phyloP scores from a whole-genome alignment of 2,113 vertebrate genomes.

The Scytalopus superciliaris region DNA sequence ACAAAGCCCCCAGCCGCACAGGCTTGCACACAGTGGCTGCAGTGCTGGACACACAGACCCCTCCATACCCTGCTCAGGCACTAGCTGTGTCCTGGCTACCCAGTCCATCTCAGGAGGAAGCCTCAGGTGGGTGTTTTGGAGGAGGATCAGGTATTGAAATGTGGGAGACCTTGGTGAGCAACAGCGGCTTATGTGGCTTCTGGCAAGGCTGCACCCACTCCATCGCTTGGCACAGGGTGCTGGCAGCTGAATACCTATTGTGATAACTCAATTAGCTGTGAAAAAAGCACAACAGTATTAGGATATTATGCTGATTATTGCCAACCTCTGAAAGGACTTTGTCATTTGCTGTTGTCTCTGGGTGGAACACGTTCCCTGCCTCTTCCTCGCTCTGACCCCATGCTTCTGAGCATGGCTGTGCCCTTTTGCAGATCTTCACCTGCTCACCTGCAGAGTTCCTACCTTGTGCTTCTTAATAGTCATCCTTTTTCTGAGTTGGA shows the following conservation, averaged over 20 bases:
- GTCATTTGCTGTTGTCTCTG: neutral
- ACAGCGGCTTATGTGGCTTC: neutral
- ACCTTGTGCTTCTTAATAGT: neutral
- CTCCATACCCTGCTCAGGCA: neutral
- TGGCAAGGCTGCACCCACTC: neutral
- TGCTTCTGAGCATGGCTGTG: accelerated
- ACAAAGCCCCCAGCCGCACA: neutral
- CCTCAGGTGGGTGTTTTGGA: neutral
- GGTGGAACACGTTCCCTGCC: neutral
- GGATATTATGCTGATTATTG: neutral
- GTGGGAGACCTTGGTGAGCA: neutral
- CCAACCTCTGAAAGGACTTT: neutral
- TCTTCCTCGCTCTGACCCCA: neutral
- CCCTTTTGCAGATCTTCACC: neutral
- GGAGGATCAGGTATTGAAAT: neutral
- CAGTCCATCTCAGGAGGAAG: neutral
- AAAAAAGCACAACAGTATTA: neutral
- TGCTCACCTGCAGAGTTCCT: neutral
- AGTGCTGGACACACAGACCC: neutral
- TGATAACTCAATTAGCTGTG: neutral
- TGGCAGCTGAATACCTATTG: neutral
- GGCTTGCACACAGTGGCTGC: accelerated
- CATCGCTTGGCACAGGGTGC: neutral
- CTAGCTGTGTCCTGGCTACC: neutral
- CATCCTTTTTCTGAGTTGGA: neutral